Evolutionary conservation across 2,113 vertebrate species (phyloP), one percentile per base, ranked within the genome.

Genomic region (Ceuthmochares aereus): DNA sequence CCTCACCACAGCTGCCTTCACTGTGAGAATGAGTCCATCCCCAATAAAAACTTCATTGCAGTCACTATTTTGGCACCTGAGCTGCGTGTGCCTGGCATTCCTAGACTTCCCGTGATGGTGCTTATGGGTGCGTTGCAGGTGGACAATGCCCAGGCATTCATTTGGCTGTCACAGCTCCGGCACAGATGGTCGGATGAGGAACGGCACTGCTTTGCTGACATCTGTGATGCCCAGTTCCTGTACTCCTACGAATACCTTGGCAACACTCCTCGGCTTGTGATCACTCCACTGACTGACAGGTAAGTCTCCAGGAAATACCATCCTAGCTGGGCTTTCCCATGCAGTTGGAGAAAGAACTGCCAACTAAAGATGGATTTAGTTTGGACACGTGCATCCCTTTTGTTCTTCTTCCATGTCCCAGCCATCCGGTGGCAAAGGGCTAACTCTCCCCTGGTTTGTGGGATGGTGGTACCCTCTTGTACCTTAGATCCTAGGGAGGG

Each of bases 191-290:
- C 97, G 0, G 99, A 99, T 37, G 98, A 98, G 75, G 98, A 98
- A 69, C 98, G 95, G 66, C 99, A 99, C 80, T 99, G 99, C 96
- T 99, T 98, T 64, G 98, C 98, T 89, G 99, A 99, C 97, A 99
- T 99, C 96, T 99, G 99, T 4, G 99, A 99, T 5, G 99, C 99
- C 5, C 99, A 99, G 96, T 99, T 99, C 91, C 96, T 98, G 4
- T 99, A 99, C 95, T 99, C 98, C 62, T 99, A 99, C 4, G 99
- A 99, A 89, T 99, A 99, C 93, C 98, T 99, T 79, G 99, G 99
- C 91, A 99, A 99, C 95, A 99, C 99, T 0, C 98, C 99, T 11
- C 98, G 99, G 58, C 97, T 99, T 11, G 99, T 99, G 68, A 99
- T 99, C 98, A 99, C 99, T 9, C 99, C 99, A 6, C 96, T 99